Percentiles rank a stretch among this genome's conserved stretches.
Evolutionary conservation across 1,140 invertebrate genomes (phyloP).

Genomic region (Leptestheria dahalacensis): DNA sequence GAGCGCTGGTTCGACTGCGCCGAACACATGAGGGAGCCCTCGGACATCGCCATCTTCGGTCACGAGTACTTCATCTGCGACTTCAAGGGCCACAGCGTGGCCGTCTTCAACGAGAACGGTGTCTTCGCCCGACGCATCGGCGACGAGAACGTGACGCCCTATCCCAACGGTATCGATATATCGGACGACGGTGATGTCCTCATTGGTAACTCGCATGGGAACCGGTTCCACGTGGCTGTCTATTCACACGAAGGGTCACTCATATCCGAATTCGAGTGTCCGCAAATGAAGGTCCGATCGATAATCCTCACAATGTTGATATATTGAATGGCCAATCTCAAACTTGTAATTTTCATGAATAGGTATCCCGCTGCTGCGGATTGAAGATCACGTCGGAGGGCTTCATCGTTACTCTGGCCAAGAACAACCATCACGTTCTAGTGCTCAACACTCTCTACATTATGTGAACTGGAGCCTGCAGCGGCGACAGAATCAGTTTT

Average conservation of each 20-base stretch:
- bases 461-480: no score
- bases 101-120: slow-evolving; percentile 84
- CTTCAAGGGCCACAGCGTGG: slow-evolving; percentile 94
- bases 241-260: slow-evolving; percentile 73
- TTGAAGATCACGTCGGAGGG: slow-evolving; percentile 92
- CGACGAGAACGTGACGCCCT: slow-evolving; percentile 87
- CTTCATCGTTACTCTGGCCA: slow-evolving; percentile 89
- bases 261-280: slow-evolving; percentile 88
- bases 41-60: slow-evolving; percentile 87
- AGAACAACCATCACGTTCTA: slow-evolving; percentile 95
- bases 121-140: slow-evolving; percentile 82
- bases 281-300: slow-evolving; percentile 69
- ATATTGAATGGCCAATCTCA: background rate
- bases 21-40: slow-evolving; percentile 91
- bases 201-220: slow-evolving; percentile 93
- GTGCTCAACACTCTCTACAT: slow-evolving; percentile 90
- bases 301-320: no score
- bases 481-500: no score
- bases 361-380: slow-evolving; percentile 93
- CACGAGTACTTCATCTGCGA: slow-evolving; percentile 93
- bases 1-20: slow-evolving; percentile 92
- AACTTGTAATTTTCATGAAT: slow-evolving; percentile 24
- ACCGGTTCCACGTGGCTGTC: slow-evolving; percentile 90
- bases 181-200: slow-evolving; percentile 89
- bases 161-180: slow-evolving; percentile 94